Conservation (phyloP, 2,113 vertebrate species). For the Xyliphius kryptos region DNA sequence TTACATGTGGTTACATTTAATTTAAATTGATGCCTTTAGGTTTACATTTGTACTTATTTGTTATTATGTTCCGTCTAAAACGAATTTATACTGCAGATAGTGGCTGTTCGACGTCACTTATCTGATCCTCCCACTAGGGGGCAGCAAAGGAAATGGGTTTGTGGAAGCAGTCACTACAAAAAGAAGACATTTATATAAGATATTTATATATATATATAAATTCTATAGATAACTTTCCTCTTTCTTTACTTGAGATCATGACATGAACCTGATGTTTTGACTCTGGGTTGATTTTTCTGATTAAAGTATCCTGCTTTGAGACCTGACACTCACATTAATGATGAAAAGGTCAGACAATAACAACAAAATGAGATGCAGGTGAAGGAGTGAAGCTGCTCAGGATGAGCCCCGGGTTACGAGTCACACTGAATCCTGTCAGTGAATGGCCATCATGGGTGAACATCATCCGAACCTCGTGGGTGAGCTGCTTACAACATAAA, state of each 20-base stretch:
- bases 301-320: neutral
- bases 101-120: neutral
- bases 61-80: no score
- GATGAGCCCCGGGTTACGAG: slow-evolving; percentile 9
- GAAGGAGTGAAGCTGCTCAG: neutral
- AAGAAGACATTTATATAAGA: no score
- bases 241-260: no score
- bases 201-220: no score
- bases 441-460: neutral
- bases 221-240: no score
- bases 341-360: slow-evolving; percentile 33
- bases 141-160: neutral
- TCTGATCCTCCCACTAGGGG: slow-evolving; percentile 25
- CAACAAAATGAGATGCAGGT: neutral
- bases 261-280: neutral
- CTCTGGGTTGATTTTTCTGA: neutral
- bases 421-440: slow-evolving; percentile 16
- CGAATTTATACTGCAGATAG: no score
- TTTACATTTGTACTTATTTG: no score
- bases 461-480: no score
- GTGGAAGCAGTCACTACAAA: no score
- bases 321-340: slow-evolving; percentile 2
- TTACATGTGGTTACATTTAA: no score
- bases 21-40: no score
- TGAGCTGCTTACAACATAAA: no score